phyloP scores from a whole-genome alignment of 2,888 invertebrate genomes.

The Euplexia lucipara region DNA sequence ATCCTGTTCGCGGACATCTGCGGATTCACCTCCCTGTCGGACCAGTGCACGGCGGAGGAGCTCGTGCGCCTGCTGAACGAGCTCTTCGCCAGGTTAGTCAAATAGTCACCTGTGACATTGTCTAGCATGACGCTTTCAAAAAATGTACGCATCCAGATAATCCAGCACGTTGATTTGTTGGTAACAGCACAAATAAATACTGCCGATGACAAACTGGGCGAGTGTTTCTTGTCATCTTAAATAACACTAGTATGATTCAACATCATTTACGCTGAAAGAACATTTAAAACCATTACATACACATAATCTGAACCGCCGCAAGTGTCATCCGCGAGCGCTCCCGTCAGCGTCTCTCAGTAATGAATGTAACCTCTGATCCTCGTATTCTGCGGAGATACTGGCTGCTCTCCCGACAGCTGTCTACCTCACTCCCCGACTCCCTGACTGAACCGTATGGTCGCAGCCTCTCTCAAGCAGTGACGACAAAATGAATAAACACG shows the following conservation, averaged over 20 bases:
- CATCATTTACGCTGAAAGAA: neutral
- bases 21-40: slow-evolving; percentile 97
- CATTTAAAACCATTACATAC: neutral
- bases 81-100: slow-evolving; percentile 95
- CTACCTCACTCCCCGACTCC: neutral
- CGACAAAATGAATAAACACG: slow-evolving; percentile 4
- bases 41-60: slow-evolving; percentile 98
- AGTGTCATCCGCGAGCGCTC: slow-evolving; percentile 9
- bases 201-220: too few relatives aligned
- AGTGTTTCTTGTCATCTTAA: neutral
- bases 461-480: neutral
- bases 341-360: neutral
- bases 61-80: slow-evolving; percentile 97
- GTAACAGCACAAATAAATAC: too few relatives aligned
- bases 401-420: neutral
- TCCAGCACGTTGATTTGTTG: neutral
- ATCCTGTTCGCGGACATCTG: slow-evolving; percentile 98
- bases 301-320: neutral
- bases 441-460: neutral
- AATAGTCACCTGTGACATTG: slow-evolving; percentile 82
- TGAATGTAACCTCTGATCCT: neutral
- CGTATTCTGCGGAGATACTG: neutral
- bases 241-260: too few relatives aligned
- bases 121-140: too few relatives aligned
- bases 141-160: too few relatives aligned